Conservation (phyloP, 1,140 invertebrate species). For the Manduca sexta region DNA sequence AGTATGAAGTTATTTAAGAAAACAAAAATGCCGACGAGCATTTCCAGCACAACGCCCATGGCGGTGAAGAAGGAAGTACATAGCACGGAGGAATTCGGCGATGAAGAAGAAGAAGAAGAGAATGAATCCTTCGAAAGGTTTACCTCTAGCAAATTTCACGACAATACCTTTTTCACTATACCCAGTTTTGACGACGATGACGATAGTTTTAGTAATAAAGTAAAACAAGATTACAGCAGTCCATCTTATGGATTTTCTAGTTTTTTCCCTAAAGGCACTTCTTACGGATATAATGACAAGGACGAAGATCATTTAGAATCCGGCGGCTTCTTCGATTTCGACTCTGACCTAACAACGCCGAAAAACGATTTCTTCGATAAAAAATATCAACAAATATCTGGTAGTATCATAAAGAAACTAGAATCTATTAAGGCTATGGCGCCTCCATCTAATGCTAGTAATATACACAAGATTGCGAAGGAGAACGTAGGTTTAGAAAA, state of each 20-base stretch:
- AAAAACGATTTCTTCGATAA: constrained; percentile 65
- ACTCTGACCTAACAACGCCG: constrained; percentile 59
- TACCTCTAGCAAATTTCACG: constrained; percentile 44
- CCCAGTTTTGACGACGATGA: constrained; percentile 47
- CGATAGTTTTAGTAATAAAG: constrained; percentile 30
- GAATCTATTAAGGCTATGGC: constrained; percentile 43
- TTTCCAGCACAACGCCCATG: constrained; percentile 29
- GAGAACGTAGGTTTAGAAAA: constrained; percentile 46
- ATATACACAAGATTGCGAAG: constrained; percentile 39
- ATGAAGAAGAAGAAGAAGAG: constrained; percentile 40
- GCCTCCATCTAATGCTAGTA: constrained; percentile 37
- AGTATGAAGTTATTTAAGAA: constrained; percentile 52
- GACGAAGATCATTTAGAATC: constrained; percentile 41
- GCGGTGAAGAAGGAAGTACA: constrained; percentile 29
- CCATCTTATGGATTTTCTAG: constrained; percentile 48
- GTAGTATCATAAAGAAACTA: constrained; percentile 55
- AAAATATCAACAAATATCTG: constrained; percentile 53
- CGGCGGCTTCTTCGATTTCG: constrained; percentile 55
- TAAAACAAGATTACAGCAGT: constrained; percentile 37
- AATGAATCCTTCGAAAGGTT: constrained; percentile 43
- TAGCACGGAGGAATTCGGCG: constrained; percentile 32
- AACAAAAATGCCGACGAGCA: constrained; percentile 39
- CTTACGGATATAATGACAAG: constrained; percentile 33
- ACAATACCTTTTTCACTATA: constrained; percentile 47
- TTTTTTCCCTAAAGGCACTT: constrained; percentile 43